Evolutionary conservation across 2,113 vertebrate species (phyloP).

Genomic region (Amphiprion ocellaris): DNA sequence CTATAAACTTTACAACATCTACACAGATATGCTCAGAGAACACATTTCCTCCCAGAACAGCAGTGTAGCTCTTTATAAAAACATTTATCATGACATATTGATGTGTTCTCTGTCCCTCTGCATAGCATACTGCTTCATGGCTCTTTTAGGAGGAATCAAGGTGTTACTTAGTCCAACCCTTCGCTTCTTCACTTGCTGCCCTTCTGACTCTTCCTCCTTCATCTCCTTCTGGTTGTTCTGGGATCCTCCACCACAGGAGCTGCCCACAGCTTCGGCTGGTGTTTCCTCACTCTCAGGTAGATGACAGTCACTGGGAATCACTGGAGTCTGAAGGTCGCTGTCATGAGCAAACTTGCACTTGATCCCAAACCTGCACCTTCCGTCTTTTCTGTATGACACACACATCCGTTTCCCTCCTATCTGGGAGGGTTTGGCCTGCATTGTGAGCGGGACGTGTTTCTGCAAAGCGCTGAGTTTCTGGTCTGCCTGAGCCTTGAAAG

Average conservation of each 20-base stretch:
- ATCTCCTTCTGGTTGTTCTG: conserved; percentile 4
- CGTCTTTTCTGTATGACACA: conserved; percentile 83
- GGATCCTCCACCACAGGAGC: conserved; percentile 2
- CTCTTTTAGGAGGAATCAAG: conserved; percentile 85
- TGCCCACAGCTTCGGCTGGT: background rate
- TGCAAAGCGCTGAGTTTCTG: conserved; percentile 82
- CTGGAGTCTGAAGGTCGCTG: conserved; percentile 83
- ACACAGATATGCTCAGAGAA: background rate
- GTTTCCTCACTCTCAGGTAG: conserved; percentile 9
- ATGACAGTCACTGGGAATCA: conserved; percentile 15
- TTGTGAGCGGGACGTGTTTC: conserved; percentile 86
- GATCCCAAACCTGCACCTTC: conserved; percentile 86
- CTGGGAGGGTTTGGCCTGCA: conserved; percentile 80
- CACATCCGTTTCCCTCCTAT: conserved; percentile 84
- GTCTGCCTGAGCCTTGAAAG: conserved; percentile 83
- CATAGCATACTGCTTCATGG: conserved; percentile 80
- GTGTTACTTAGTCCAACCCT: conserved; percentile 84
- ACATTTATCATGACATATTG: conserved; percentile 57
- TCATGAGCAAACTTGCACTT: conserved; percentile 88
- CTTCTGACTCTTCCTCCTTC: conserved; percentile 53
- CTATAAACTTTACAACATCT: background rate
- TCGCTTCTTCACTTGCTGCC: conserved; percentile 76
- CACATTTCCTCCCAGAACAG: background rate
- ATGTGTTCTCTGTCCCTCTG: conserved; percentile 69
- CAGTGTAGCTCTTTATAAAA: background rate